Evolutionary conservation across 92 coral and sea anemone genomes (phyloP), one percentile per base, ranked within the genome.

Genomic region (Porites divaricata): DNA sequence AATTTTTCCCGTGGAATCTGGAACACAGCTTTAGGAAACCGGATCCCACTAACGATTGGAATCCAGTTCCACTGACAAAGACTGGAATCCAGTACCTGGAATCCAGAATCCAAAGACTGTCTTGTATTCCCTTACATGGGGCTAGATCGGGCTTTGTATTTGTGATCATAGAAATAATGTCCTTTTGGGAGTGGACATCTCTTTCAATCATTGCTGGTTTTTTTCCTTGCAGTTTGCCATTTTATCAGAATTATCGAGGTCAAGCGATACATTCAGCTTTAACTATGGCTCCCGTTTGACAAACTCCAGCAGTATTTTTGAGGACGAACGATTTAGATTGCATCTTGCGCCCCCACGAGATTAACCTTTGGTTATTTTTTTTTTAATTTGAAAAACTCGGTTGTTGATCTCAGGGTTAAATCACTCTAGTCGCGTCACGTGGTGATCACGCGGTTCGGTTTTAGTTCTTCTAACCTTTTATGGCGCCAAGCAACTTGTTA

Each of bases 241-340:
- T 61, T 83, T 94, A 51, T 79, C 95, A 54, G 98, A 94, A 78
- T 86, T 94, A 56, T 92, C 98, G 68, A 93, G 88, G 21, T 74
- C 93, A 23, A 85, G 90, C 81, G 95, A 88, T 64, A 79, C 80
- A 22, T 69, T 94, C 16, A 89, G 85, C 72, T 41, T 92, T 9
- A 89, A 85, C 63, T 94, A 94, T 50, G 14, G 67, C 68, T 54
- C 70, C 16, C 84, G 76, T 66, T 66, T 67, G n/a, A 52, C 75
- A 1, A 52, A 70, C 24, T 89, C 93, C 9, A 84, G 87, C 69
- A 89, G 93, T 51, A 93, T 93, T 82, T 89, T 87, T 80, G 84
- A 91, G 51, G 94, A 87, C 62, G 90, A 85, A 67, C 76, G 83
- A 54, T 93, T 90, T 70, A 76, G 90, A 6, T 35, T 88, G 50